Base-by-base conservation (phyloP, 2,113 vertebrate genomes). In the Cygnus buccinator region DNA sequence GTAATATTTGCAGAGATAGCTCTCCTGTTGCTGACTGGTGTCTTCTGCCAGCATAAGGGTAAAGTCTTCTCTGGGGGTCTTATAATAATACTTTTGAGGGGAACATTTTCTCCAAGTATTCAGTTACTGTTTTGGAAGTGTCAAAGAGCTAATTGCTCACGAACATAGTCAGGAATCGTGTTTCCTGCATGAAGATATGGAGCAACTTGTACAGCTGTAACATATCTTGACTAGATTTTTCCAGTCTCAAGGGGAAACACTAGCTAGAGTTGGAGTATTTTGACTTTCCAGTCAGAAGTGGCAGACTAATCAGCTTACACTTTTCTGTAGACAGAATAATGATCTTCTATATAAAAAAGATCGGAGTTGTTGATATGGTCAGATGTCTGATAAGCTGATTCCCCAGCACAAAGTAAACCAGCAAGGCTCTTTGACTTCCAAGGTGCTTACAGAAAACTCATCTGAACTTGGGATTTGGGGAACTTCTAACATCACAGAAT, bases 281-380 rank as follows among this genome's bases (percentile, higher is more conserved):
- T 87, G 44, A 26, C 22, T 67, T 79, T 62, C 10, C 17, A 41
- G 22, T 70, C 29, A 66, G 29, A 72, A 87, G 4, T 41, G 28
- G 4, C 7, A 33, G 19, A 58, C 37, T 63, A 65, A 81, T 78
- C 35, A 91, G 37, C 52, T 8, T 84, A 22, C 5, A 31, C 21
- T 31, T 74, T 76, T 81, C n/a, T 31, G 14, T 15, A 83, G 23
- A 20, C 5, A 37, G 21, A 91, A 67, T 12, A 79, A 62, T 70
- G 2, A 3, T 76, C 21, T 1, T 11, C 14, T 33, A 11, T 18
- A 25, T 62, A n/a, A 52, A 44, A 81, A 73, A 87, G 31, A 10
- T 11, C 3, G 13, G 14, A 72, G 10, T 0, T 33, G 10, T 11
- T 65, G 26, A 4, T 76, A 25, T 0, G 2, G 7, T 75, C 44